These are phyloP conservation scores for Sebastes steindachneri DNA, from an alignment of 2,797 vertebrate species.

Conservation along the genomic window DNA sequence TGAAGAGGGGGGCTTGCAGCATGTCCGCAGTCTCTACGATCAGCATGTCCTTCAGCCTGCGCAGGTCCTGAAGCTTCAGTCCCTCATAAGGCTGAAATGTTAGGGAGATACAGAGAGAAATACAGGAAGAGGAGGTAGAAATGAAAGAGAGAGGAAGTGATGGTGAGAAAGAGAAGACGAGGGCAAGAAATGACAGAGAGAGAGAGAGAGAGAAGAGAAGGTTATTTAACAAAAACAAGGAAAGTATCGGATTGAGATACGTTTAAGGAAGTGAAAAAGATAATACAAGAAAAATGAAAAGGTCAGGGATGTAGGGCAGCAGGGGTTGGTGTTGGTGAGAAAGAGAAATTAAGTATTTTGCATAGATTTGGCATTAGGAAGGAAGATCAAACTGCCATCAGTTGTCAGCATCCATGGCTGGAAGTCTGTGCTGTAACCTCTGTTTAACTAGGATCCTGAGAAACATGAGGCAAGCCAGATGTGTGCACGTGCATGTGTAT, in stretches of 20 bases:
- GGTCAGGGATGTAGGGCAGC: slow-evolving; percentile 7
- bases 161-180: not conserved
- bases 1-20: slow-evolving; percentile 98
- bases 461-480: slow-evolving; percentile 3
- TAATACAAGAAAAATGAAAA: slow-evolving; percentile 7
- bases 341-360: slow-evolving; percentile 56
- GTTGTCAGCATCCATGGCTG: slow-evolving; percentile 49
- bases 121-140: not conserved
- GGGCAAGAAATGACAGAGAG: not conserved
- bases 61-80: slow-evolving; percentile 94
- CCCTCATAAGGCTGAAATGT: slow-evolving; percentile 92
- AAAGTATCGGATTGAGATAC: not conserved
- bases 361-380: slow-evolving; percentile 61
- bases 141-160: not conserved
- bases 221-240: not conserved
- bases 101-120: not conserved
- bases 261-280: slow-evolving; percentile 5
- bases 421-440: slow-evolving; percentile 15
- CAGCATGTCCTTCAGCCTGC: slow-evolving; percentile 97
- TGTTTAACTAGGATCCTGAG: slow-evolving; percentile 10
- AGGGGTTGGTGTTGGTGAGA: not conserved
- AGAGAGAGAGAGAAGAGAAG: not conserved
- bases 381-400: slow-evolving; percentile 56
- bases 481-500: not conserved
- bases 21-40: slow-evolving; percentile 99